Conservation (phyloP, 2,113 vertebrate genomes). For the rabbit (Oryctolagus cuniculus) region DNA sequence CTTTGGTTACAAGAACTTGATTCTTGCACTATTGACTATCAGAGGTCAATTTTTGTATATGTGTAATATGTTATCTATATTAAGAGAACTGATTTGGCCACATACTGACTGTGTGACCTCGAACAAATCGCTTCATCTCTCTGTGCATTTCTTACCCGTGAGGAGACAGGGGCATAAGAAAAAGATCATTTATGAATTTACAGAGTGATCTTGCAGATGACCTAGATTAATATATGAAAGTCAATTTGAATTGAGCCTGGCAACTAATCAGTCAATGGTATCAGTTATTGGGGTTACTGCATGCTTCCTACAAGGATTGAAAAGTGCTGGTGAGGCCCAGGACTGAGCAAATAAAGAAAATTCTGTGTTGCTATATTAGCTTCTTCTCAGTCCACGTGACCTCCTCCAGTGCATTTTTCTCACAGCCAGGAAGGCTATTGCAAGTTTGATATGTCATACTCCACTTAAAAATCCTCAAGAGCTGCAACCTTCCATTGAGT, state of each 20-base stretch:
- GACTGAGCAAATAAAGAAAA: too few relatives aligned
- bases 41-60: not conserved
- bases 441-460: not conserved
- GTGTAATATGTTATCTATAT: not conserved
- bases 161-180: not conserved
- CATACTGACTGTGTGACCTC: not conserved
- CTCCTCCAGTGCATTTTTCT: not conserved
- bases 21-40: not conserved
- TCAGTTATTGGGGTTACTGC: not conserved
- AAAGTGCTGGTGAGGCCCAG: not conserved
- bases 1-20: not conserved
- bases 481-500: not conserved
- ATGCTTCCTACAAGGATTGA: not conserved
- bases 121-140: not conserved
- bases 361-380: not conserved
- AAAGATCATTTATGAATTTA: not conserved
- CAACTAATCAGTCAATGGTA: not conserved
- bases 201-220: not conserved
- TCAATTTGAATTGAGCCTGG: not conserved
- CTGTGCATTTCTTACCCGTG: constrained; percentile 1
- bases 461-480: not conserved
- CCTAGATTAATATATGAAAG: not conserved
- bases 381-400: not conserved
- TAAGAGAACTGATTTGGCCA: not conserved
- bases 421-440: not conserved